phyloP scores from a whole-genome alignment of 2,797 vertebrate species.

The Oryzias sinensis region DNA sequence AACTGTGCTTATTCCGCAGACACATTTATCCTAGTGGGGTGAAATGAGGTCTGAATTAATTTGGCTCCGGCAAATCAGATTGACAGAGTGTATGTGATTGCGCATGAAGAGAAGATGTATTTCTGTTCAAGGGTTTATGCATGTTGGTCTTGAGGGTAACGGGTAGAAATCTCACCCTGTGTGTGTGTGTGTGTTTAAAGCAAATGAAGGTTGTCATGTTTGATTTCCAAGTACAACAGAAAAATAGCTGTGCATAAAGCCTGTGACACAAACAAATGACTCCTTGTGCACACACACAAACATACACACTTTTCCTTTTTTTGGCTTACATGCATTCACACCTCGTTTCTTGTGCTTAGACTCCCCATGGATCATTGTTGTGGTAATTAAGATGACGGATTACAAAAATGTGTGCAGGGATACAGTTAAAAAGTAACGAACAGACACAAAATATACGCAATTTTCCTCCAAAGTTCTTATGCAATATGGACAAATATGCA shows the following conservation, averaged over 20 bases:
- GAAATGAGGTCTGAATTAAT: constrained; percentile 63
- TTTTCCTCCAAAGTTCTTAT: background rate
- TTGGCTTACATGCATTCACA: constrained; percentile 10
- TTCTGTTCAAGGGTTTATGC: constrained; percentile 20
- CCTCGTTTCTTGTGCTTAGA: constrained; percentile 11
- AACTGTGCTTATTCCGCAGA: constrained; percentile 44
- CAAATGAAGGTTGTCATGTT: constrained; percentile 36
- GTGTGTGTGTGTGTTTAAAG: constrained; percentile 17
- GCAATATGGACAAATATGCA: constrained; percentile 29
- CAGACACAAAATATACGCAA: constrained; percentile 6
- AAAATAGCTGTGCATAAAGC: constrained; percentile 25
- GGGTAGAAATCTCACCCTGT: constrained; percentile 7
- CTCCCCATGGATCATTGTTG: constrained; percentile 21
- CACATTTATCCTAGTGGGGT: constrained; percentile 49
- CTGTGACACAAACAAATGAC: constrained; percentile 36
- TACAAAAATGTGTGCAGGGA: constrained; percentile 22
- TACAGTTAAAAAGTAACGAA: constrained; percentile 10
- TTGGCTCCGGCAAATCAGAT: constrained; percentile 42
- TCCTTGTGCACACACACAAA: constrained; percentile 11
- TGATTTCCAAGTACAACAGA: constrained; percentile 25
- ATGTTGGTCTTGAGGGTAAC: constrained; percentile 6
- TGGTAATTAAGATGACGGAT: constrained; percentile 51
- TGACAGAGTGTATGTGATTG: constrained; percentile 47
- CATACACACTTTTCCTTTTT: constrained; percentile 3
- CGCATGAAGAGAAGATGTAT: constrained; percentile 27